Percentiles rank a stretch among this genome's conserved stretches.
phyloP scores from a whole-genome alignment of 2,888 invertebrate genomes.

The Euclidia mi region DNA sequence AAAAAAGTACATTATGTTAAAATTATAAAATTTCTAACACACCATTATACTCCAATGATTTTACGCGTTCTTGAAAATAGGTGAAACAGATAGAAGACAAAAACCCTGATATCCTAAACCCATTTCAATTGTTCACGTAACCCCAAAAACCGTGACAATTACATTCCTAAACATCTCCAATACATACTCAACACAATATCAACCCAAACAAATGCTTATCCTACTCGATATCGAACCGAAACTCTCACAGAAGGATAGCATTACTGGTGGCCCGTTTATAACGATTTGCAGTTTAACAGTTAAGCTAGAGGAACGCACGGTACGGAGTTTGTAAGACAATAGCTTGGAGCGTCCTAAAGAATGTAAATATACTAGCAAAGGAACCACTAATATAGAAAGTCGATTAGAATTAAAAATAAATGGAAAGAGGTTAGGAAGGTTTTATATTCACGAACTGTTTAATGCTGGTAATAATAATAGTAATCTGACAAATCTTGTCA shows the following conservation, averaged over 20 bases:
- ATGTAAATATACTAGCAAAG: not conserved
- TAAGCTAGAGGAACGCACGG: not conserved
- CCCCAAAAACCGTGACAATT: not conserved
- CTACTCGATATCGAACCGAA: constrained; percentile 1
- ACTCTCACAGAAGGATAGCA: constrained; percentile 1
- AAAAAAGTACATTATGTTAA: no score
- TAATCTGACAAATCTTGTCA: no score
- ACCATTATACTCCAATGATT: no score
- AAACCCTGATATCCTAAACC: no score
- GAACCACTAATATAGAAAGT: not conserved
- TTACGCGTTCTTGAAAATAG: no score
- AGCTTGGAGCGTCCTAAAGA: not conserved
- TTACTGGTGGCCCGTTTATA: constrained; percentile 11
- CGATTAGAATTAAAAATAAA: not conserved
- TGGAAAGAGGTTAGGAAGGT: no score
- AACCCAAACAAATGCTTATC: not conserved
- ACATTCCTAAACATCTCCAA: not conserved
- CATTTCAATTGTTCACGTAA: no score
- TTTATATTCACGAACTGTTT: no score
- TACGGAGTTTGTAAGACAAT: constrained; percentile 1
- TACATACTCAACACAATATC: not conserved
- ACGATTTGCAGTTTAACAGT: constrained; percentile 7
- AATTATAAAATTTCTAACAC: no score
- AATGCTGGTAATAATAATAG: no score
- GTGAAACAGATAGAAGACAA: no score